These are phyloP conservation scores for Alfaro cultratus DNA, from an alignment of 2,797 vertebrate genomes.

Conservation along the genomic window DNA sequence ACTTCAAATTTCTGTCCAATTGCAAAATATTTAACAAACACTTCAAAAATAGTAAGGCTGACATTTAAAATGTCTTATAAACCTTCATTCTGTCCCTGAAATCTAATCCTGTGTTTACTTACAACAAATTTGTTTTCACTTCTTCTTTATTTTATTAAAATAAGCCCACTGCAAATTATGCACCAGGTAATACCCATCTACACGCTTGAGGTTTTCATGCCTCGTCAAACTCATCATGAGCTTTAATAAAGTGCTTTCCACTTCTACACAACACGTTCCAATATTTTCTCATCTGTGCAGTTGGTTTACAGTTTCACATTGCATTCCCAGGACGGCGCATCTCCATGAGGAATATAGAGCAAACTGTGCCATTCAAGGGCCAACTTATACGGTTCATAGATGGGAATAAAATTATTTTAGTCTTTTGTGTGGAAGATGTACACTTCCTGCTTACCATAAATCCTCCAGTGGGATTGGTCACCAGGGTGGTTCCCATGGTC, in stretches of 20 bases:
- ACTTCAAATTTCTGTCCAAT: background rate
- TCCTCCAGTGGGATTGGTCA: slow-evolving; percentile 92
- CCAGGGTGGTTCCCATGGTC: slow-evolving; percentile 96
- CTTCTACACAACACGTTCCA: slow-evolving; percentile 1
- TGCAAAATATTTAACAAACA: background rate
- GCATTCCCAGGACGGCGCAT: slow-evolving; percentile 47
- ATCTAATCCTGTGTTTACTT: background rate
- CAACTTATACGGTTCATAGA: slow-evolving; percentile 8
- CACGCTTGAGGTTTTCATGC: slow-evolving; percentile 1
- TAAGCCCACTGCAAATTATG: background rate
- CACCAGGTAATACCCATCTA: background rate
- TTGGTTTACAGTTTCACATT: slow-evolving; percentile 50
- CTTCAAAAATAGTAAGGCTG: background rate
- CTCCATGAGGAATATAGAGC: slow-evolving; percentile 30
- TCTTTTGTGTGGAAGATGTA: slow-evolving; percentile 36
- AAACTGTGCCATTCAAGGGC: slow-evolving; percentile 46
- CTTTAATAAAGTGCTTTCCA: background rate
- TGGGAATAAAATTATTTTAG: slow-evolving; percentile 1
- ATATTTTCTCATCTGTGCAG: slow-evolving; percentile 25
- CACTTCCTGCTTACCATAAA: slow-evolving; percentile 89
- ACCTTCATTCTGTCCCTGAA: background rate
- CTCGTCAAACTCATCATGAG: background rate
- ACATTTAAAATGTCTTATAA: background rate
- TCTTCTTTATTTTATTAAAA: background rate
- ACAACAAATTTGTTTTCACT: background rate